Evolutionary conservation across 23 tunicate genomes (phyloP), one percentile per base, ranked within the genome.

Genomic region (Ascidia mentula): DNA sequence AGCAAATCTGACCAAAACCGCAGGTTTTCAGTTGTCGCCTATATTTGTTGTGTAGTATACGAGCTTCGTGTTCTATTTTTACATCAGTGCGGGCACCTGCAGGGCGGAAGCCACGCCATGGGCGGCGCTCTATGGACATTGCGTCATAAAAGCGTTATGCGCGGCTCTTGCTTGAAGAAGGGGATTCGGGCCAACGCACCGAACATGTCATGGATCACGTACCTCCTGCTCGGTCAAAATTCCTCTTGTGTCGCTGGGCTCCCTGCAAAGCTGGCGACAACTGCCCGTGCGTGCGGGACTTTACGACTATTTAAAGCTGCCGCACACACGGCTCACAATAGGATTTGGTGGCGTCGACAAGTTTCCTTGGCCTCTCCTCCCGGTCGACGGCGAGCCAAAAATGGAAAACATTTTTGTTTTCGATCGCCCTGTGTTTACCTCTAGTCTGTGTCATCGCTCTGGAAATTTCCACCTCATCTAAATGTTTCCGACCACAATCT

Each of bases 221-320:
- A 53, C 65, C 65, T 3, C 65, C 65, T 9, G 24, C 65, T 26
- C 24, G 65, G 65, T 28, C 28, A 53, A 28, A 28, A 26, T 28
- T 5, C 28, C 12, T 26, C 65, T 53, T 53, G 22, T 3, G 65
- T 53, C 24, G 37, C 31, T 13, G 24, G 78, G 26, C 45, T 36
- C 46, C 78, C 78, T 39, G 78, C 78, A 74, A 37, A 36, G 78
- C 38, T 74, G 78, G 78, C 78, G 78, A 74, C 78, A 53, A 53
- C 65, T 6, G 7, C 65, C 65, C 13, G n/a, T 9, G 65, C 13
- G 13, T 26, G 12, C 12, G 15, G 53, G 15, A 42, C 22, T 9
- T 5, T 6, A 9, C 22, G 13, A 28, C 24, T 53, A 53, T 53
- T 53, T 53, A 53, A 53, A 53, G 65, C 13, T 12, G 15, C 53